Evolutionary conservation across 2,888 invertebrate species (phyloP).

Genomic region (Hyppa rectilinea): DNA sequence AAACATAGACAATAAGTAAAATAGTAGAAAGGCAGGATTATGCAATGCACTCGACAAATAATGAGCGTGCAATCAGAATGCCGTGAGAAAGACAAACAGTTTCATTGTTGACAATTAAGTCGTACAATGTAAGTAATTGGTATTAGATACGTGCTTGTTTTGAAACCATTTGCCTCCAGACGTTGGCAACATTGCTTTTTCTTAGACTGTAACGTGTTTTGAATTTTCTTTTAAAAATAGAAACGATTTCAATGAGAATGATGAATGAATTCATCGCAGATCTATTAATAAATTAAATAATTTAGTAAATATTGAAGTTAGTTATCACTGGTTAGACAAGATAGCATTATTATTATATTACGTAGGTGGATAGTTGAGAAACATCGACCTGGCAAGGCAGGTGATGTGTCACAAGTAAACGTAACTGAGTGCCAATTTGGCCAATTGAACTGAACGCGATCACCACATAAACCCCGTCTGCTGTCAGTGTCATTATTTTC

Average conservation of each 20-base stretch:
- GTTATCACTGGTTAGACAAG: neutral
- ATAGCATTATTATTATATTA: neutral
- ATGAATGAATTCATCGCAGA: slow-evolving; percentile 3
- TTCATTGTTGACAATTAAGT: slow-evolving; percentile 62
- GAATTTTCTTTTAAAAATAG: slow-evolving; percentile 31
- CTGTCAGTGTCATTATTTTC: too few relatives aligned
- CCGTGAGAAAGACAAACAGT: slow-evolving; percentile 65
- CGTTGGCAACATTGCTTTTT: slow-evolving; percentile 40
- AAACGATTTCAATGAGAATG: slow-evolving; percentile 15
- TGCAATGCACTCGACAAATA: slow-evolving; percentile 59
- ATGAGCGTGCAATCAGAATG: slow-evolving; percentile 51
- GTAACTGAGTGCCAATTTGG: too few relatives aligned
- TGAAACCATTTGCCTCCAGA: slow-evolving; percentile 49
- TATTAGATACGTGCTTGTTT: slow-evolving; percentile 55
- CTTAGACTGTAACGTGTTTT: slow-evolving; percentile 22
- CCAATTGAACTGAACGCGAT: too few relatives aligned
- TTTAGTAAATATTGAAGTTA: neutral
- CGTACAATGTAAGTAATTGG: slow-evolving; percentile 61
- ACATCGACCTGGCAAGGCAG: neutral
- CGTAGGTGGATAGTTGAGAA: too few relatives aligned
- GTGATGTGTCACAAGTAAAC: neutral
- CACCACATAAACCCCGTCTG: too few relatives aligned
- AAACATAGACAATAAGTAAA: slow-evolving; percentile 4
- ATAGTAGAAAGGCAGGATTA: slow-evolving; percentile 27
- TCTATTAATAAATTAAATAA: neutral